Evolutionary conservation across 2,113 vertebrate species (phyloP), one percentile per base, ranked within the genome.

Genomic region (Lophotis ruficrista): DNA sequence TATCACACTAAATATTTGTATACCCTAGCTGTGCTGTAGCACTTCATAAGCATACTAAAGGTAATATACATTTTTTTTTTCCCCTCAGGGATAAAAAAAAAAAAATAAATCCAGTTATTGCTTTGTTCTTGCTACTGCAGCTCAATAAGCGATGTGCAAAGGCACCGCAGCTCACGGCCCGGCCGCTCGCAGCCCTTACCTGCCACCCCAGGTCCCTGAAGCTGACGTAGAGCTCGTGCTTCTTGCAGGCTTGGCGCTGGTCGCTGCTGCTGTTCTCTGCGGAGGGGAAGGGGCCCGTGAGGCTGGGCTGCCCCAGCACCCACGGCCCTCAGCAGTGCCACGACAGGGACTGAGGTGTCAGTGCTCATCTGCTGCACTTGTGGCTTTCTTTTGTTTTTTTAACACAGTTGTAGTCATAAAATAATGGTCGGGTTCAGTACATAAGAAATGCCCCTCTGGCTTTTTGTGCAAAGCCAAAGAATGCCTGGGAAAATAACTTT

Each of bases 151-250:
- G 17, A 48, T 5, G 16, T 61, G 51, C 31, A 28, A 31, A 60
- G 82, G 61, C 15, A 28, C 1, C 45, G 31, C 60, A 16, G 43
- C 2, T 21, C 16, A 2, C 51, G 6, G 20, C 73, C 60, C 4
- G 0, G 27, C 7, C n/a, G 4, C 7, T 17, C 13, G 20, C 30
- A 68, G 68, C 88, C 83, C 96, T 95, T 98, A 99, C 99, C 99
- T 99, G 99, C 99, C 99, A 99, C 83, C 99, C 99, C 89, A 99
- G 98, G 97, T 99, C 99, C 22, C 99, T 98, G 98, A 99, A 99
- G 93, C 99, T 99, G 98, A 99, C 99, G 25, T 99, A 99, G 71
- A 99, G 98, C 96, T 99, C 99, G 0, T 99, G 99, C 96, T 99
- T 99, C 98, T 99, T 99, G 91, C 99, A 99, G 27, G 99, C 99